Percentiles rank a stretch among this genome's conserved stretches.
Evolutionary conservation across 2,888 invertebrate genomes (phyloP).

Genomic region (Melanophora roralis): DNA sequence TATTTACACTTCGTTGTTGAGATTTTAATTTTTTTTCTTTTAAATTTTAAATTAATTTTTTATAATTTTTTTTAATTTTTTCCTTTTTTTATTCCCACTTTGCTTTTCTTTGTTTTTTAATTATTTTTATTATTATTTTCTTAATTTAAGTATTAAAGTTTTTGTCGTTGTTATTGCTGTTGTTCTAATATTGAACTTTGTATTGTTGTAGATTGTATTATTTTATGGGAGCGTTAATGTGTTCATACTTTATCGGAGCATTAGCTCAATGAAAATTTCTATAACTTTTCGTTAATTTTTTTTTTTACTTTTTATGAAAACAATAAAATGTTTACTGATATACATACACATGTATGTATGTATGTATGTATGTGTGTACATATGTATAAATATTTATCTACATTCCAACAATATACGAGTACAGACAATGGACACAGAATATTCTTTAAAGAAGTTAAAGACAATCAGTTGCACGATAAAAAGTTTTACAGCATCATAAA

Average conservation of each 20-base stretch:
- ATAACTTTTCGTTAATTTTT: slow-evolving; percentile 10
- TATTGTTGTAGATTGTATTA: not conserved
- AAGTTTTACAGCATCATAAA: not conserved
- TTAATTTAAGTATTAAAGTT: not conserved
- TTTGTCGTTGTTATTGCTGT: not conserved
- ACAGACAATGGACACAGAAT: not conserved
- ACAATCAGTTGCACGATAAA: slow-evolving; percentile 6
- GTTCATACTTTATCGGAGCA: slow-evolving; percentile 38
- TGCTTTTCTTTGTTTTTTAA: not conserved
- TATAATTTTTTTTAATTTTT: not conserved
- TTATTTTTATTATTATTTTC: not conserved
- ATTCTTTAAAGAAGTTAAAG: slow-evolving; percentile 1
- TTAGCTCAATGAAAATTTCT: slow-evolving; percentile 16
- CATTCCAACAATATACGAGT: not conserved
- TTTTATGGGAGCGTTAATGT: slow-evolving; percentile 23
- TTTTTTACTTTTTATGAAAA: not conserved
- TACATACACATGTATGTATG: not conserved
- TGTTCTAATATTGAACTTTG: not conserved
- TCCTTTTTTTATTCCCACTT: too few relatives aligned
- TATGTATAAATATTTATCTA: not conserved
- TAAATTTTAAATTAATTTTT: not conserved
- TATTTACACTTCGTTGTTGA: slow-evolving; percentile 19
- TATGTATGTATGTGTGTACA: not conserved
- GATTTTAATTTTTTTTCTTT: not conserved
- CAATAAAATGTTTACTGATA: not conserved